Conservation (phyloP, 2,888 invertebrate species). For the Synergus itoensis region DNA sequence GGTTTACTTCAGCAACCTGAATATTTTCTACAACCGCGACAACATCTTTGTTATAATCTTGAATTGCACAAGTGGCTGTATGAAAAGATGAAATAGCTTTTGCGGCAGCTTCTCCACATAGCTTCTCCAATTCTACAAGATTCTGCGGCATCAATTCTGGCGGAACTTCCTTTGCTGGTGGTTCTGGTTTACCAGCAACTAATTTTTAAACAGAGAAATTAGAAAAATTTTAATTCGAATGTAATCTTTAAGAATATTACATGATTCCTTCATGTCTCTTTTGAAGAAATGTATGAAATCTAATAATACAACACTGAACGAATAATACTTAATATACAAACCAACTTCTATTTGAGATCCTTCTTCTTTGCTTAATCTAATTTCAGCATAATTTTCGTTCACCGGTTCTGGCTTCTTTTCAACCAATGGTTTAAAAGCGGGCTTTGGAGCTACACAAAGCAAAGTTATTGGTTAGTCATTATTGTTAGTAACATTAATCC, state of each 20-base stretch:
- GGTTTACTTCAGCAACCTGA: constrained; percentile 55
- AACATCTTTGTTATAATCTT: constrained; percentile 79
- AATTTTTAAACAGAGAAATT: constrained; percentile 35
- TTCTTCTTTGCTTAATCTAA: constrained; percentile 77
- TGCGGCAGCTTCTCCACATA: constrained; percentile 80
- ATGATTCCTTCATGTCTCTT: neutral
- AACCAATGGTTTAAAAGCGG: constrained; percentile 71
- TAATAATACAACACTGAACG: neutral
- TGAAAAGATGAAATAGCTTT: constrained; percentile 85
- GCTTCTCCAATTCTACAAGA: constrained; percentile 81
- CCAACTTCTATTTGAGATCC: constrained; percentile 73
- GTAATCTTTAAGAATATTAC: no score
- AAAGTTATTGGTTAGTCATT: constrained; percentile 55
- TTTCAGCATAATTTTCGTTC: constrained; percentile 76
- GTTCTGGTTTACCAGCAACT: constrained; percentile 70
- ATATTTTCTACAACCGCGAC: constrained; percentile 66
- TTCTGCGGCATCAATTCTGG: constrained; percentile 71
- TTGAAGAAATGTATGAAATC: constrained; percentile 19
- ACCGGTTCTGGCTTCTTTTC: constrained; percentile 65
- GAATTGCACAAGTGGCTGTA: constrained; percentile 81
- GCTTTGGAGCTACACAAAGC: constrained; percentile 71
- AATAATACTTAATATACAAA: constrained; percentile 61
- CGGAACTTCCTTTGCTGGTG: constrained; percentile 57
- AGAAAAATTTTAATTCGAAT: constrained; percentile 16
- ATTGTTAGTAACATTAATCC: constrained; percentile 47